These are phyloP conservation scores for Panthera uncia DNA, from an alignment of 2,113 vertebrate species.

Conservation along the genomic window DNA sequence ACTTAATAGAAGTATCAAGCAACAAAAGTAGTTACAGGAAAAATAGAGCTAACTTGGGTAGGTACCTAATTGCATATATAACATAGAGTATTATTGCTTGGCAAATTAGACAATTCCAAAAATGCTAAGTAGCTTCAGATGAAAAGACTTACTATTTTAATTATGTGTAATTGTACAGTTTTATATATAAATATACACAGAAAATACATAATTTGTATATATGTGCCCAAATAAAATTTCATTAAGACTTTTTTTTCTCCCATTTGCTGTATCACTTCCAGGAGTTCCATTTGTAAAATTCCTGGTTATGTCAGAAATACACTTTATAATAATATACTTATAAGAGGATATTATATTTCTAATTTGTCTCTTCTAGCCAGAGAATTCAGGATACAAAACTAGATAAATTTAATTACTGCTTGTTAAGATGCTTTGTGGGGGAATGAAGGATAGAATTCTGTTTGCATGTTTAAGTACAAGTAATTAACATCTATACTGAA, in stretches of 20 bases:
- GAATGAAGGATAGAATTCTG: not conserved
- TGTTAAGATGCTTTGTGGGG: not conserved
- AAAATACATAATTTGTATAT: not conserved
- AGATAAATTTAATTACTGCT: not conserved
- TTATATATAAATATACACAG: not conserved
- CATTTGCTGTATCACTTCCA: not conserved
- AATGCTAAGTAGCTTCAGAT: not conserved
- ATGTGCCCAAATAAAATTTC: not conserved
- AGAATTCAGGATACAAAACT: not conserved
- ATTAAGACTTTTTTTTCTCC: not conserved
- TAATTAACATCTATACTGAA: not conserved
- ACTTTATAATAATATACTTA: not conserved
- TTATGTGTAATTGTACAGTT: not conserved
- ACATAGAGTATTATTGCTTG: not conserved
- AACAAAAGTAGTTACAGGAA: not conserved
- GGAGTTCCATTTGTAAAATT: not conserved
- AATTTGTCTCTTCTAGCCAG: not conserved
- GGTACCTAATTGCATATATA: not conserved
- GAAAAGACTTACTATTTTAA: not conserved
- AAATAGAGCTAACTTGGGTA: not conserved
- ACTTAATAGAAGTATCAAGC: not conserved
- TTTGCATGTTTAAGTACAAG: not conserved
- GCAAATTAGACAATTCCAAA: not conserved
- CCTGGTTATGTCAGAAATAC: not conserved
- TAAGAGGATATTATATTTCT: not conserved